phyloP scores from a whole-genome alignment of 2,113 vertebrate species.

The Solea solea region DNA sequence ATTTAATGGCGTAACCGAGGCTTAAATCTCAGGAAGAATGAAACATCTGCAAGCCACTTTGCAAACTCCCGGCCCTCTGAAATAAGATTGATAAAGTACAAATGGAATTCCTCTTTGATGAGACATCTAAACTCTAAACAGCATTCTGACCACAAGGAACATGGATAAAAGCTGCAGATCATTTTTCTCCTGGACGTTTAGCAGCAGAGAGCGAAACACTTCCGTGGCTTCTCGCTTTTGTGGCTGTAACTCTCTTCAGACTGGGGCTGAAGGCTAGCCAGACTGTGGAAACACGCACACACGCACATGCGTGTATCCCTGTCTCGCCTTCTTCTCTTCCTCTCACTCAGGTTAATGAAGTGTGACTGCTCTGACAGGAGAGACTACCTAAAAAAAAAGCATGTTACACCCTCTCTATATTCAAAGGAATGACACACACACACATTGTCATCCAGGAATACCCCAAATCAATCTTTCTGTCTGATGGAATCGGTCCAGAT shows the following conservation, averaged over 20 bases:
- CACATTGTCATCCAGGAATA: constrained; percentile 11
- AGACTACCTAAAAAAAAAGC: constrained; percentile 40
- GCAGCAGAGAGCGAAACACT: constrained; percentile 46
- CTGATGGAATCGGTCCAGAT: constrained; percentile 17
- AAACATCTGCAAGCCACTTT: constrained; percentile 61
- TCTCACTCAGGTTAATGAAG: constrained; percentile 55
- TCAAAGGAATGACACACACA: constrained; percentile 13
- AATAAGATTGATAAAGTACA: constrained; percentile 66
- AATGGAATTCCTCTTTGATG: constrained; percentile 74
- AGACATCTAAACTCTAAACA: constrained; percentile 69
- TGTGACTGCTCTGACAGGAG: constrained; percentile 57
- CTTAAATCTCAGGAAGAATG: constrained; percentile 25
- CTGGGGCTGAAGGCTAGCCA: constrained; percentile 36
- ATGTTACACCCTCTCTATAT: constrained; percentile 30
- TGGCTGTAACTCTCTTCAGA: constrained; percentile 69
- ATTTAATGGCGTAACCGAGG: constrained; percentile 19
- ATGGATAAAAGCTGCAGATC: constrained; percentile 68
- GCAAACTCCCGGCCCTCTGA: constrained; percentile 18
- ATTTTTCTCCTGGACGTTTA: constrained; percentile 67
- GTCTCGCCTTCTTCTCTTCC: constrained; percentile 7
- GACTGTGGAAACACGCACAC: constrained; percentile 24
- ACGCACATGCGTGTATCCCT: not conserved
- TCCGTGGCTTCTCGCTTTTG: constrained; percentile 67
- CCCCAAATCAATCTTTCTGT: constrained; percentile 12
- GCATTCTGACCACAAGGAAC: constrained; percentile 63